Base-by-base conservation (phyloP, 1,140 invertebrate genomes). In the Temnothorax longispinosus region DNA sequence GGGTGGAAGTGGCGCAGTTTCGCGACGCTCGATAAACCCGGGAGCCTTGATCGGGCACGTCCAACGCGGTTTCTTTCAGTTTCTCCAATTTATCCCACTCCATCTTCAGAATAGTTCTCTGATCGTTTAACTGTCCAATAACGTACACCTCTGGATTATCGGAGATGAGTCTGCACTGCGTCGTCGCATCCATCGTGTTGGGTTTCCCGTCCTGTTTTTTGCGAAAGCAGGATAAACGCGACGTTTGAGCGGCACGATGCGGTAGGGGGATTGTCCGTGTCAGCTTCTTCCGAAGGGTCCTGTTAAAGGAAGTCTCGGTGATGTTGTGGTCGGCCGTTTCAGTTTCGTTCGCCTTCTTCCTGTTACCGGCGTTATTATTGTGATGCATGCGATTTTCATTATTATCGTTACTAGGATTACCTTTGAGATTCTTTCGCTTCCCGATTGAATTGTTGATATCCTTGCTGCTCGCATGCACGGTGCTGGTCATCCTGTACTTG, bases 81-180 rank as follows among this genome's bases (percentile, higher is more conserved):
- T 94, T 93, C 35, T 92, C 91, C 0, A 93, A 81, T 52, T 94
- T 90, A 3, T 92, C 91, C 50, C 89, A 86, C 38, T 93, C 91
- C 62, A 92, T 87, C 62, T 92, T 93, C 3, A 91, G 78, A 27
- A 86, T 52, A n/a, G 82, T 69, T 2, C 72, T 67, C 21, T 74
- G 86, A 21, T 87, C 87, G 10, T 81, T 47, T 27, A 84, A 11
- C 64, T 6, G 86, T 78, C 18, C 92, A 88, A 38, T 78, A 71
- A 32, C 71, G 18, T 50, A 92, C 54, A 74, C 52, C 18, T 60
- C 38, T 3, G 80, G 52, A 44, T 72, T 67, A 21, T 81, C 80
- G 2, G 67, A 60, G 18, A 74, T 18, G 1, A 94, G 87, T 6
- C 80, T 88, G 65, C 95, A 95, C 18, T 95, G 95, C 3, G 89